A percentile compares a stretch with the other conserved stretches of the same genome.
phyloP scores from a whole-genome alignment of 2,113 vertebrate genomes.

The Cyprinodon brontotheroides region DNA sequence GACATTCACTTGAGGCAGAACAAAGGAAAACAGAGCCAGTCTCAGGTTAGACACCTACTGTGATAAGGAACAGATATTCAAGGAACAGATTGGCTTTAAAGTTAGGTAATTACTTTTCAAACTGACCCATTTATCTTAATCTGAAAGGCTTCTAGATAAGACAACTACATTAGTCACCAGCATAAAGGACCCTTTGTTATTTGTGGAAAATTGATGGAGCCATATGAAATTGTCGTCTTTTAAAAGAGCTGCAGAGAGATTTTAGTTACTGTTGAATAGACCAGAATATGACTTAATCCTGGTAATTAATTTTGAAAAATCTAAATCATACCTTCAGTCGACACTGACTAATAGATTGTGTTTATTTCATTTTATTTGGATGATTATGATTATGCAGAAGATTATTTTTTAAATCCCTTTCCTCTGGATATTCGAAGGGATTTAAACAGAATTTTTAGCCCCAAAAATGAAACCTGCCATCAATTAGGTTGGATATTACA shows the following conservation, averaged over 20 bases:
- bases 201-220: constrained; percentile 36
- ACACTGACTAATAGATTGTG: not conserved
- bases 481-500: too few species aligned
- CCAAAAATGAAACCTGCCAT: too few species aligned
- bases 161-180: constrained; percentile 31
- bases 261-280: constrained; percentile 2
- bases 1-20: constrained; percentile 48
- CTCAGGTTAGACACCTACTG: constrained; percentile 45
- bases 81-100: constrained; percentile 17
- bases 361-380: not conserved
- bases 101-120: constrained; percentile 71
- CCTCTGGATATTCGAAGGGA: too few species aligned
- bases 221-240: not conserved
- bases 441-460: too few species aligned
- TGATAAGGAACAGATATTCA: constrained; percentile 49
- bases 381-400: too few species aligned
- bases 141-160: constrained; percentile 57
- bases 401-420: too few species aligned
- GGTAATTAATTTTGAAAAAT: not conserved
- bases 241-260: constrained; percentile 6
- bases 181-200: constrained; percentile 43
- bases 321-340: not conserved
- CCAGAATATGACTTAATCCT: not conserved
- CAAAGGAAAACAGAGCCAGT: constrained; percentile 54
- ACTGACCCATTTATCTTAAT: constrained; percentile 73